Conservation (phyloP, 2,888 invertebrate species). For the Danaus chrysippus region DNA sequence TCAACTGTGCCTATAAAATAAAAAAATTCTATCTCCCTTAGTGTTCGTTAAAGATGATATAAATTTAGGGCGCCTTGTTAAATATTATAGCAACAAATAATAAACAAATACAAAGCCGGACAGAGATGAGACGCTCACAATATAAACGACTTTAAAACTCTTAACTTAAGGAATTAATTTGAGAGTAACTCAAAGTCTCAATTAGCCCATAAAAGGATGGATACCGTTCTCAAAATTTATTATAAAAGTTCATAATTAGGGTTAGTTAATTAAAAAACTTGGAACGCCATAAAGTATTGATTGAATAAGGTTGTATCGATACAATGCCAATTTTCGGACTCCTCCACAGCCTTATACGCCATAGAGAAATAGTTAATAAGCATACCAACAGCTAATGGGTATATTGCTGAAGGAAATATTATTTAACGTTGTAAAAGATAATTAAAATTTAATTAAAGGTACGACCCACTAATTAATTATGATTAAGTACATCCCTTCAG, state of each 20-base stretch:
- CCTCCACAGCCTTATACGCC: no score
- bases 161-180: slow-evolving; percentile 28
- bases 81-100: no score
- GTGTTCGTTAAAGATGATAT: no score
- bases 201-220: slow-evolving; percentile 32
- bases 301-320: not conserved
- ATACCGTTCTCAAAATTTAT: slow-evolving; percentile 29
- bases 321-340: no score
- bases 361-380: no score
- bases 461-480: slow-evolving; percentile 6
- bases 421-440: slow-evolving; percentile 3
- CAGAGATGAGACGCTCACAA: slow-evolving; percentile 14
- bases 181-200: slow-evolving; percentile 30
- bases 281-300: slow-evolving; percentile 11
- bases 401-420: not conserved
- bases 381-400: not conserved
- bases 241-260: slow-evolving; percentile 31
- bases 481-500: slow-evolving; percentile 6
- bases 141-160: slow-evolving; percentile 20
- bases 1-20: no score
- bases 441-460: slow-evolving; percentile 6
- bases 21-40: no score
- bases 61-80: no score
- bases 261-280: slow-evolving; percentile 23
- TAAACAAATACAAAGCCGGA: not conserved